Conservation (phyloP, 2,797 vertebrate genomes). For the Cuculus canorus region DNA sequence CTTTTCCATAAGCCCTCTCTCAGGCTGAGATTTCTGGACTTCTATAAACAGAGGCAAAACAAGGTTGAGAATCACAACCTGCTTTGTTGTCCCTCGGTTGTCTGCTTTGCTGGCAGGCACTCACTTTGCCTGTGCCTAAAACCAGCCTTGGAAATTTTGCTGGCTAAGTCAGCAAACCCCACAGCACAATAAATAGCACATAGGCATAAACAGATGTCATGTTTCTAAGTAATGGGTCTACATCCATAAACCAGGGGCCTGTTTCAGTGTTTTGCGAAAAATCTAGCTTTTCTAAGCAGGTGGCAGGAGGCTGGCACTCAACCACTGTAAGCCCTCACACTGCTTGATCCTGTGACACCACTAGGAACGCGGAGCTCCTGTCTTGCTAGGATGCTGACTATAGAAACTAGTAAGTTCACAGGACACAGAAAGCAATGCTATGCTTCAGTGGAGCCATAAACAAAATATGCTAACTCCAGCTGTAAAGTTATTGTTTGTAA, state of each 20-base stretch:
- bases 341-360: neutral
- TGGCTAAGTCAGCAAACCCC: neutral
- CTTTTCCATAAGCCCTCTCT: neutral
- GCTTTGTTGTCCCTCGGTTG: neutral
- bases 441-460: neutral
- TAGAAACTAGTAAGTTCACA: neutral
- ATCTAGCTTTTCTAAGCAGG: neutral
- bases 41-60: neutral
- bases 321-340: accelerated
- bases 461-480: neutral
- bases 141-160: neutral
- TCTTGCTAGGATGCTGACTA: neutral
- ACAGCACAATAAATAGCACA: neutral
- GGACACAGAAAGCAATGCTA: neutral
- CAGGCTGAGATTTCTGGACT: neutral
- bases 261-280: neutral
- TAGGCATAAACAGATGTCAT: neutral
- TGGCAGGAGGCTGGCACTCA: neutral
- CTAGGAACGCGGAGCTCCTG: neutral
- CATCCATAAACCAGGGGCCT: neutral
- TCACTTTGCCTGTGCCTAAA: neutral
- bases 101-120: neutral
- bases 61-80: neutral
- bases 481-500: neutral
- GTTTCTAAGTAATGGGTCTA: neutral